Percentiles rank a stretch among this genome's conserved stretches.
Evolutionary conservation across 2,797 vertebrate genomes (phyloP).

Genomic region (Pipistrellus pygmaeus): DNA sequence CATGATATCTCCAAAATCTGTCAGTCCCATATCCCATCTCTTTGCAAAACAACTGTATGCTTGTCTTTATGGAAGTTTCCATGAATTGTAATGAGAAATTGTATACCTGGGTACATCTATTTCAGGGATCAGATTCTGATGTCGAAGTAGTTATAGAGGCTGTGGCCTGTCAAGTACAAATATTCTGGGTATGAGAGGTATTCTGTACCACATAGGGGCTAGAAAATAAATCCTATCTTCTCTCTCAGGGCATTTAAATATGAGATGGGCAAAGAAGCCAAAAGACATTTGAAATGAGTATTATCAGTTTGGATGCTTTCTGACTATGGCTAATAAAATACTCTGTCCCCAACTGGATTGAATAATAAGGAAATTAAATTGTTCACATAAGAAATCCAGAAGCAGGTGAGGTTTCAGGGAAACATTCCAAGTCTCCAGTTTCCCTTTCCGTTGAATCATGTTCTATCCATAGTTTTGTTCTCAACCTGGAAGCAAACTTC

Average conservation of each 20-base stretch:
- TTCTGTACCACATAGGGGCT: neutral
- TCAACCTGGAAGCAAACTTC: neutral
- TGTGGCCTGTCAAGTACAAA: neutral
- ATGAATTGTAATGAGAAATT: neutral
- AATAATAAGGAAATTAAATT: neutral
- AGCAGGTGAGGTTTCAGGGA: neutral
- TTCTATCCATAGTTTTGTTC: neutral
- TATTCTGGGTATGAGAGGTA: neutral
- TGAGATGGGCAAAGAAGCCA: neutral
- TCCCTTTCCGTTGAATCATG: neutral
- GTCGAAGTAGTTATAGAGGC: neutral
- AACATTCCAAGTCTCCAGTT: neutral
- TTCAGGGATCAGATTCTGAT: neutral
- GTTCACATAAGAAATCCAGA: neutral
- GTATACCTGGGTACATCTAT: neutral
- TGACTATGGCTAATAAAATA: neutral
- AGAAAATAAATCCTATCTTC: neutral
- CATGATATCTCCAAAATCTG: neutral
- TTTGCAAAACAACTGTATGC: neutral
- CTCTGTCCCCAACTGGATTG: neutral
- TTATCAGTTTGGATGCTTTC: neutral
- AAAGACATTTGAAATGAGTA: neutral
- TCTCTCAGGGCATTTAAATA: neutral
- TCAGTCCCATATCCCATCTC: fast-evolving
- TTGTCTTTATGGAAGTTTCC: neutral